Evolutionary conservation across 2,888 invertebrate genomes (phyloP), one percentile per base, ranked within the genome.

Genomic region (Flabesymbios commensalis): DNA sequence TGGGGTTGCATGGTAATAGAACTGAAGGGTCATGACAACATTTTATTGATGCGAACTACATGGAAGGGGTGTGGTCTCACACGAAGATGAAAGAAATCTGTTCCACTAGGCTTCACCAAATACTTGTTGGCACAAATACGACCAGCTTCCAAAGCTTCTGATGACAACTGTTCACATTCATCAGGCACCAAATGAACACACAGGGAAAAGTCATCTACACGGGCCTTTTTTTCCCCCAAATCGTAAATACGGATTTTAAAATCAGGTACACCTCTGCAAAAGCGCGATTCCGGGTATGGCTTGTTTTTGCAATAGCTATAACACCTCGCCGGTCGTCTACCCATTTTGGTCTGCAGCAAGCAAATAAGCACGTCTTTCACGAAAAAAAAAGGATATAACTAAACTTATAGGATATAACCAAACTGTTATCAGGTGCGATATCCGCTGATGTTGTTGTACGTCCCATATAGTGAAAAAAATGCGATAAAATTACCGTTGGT

Each of bases 271-370:
- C 99, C 99, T 85, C 99, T 91, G 86, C 99, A 99, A 86, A 99
- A 99, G 81, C 99, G 91, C 45, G 98, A 98, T 84, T 99, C 99
- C 2, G 99, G 99, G 83, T 99, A 99, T 5, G 99, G 99, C 85
- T 99, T 99, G 87, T 99, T 99, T 86, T 99, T 99, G 85, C 98
- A 99, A 83, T 99, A 99, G 72, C 99, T 93, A 85, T 99, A 99
- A 86, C 95, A 98, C 88, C 97, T 92, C 78, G 97, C 97, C 85
- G 97, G 97, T 85, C 97, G 92, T 84, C 97, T 92, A 86, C 97
- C 97, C 97, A 98, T 98, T 83, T 87, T 89, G 2, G 29, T 32
- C 29, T 45, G 32, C 43, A 53, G n/a, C n/a, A n/a, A n/a, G n/a
- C n/a, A n/a, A n/a, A n/a, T n/a, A n/a, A n/a, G n/a, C n/a, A n/a